Base-by-base conservation (phyloP, 1,140 invertebrate species). In the Phymorhynchus buccinoides region DNA sequence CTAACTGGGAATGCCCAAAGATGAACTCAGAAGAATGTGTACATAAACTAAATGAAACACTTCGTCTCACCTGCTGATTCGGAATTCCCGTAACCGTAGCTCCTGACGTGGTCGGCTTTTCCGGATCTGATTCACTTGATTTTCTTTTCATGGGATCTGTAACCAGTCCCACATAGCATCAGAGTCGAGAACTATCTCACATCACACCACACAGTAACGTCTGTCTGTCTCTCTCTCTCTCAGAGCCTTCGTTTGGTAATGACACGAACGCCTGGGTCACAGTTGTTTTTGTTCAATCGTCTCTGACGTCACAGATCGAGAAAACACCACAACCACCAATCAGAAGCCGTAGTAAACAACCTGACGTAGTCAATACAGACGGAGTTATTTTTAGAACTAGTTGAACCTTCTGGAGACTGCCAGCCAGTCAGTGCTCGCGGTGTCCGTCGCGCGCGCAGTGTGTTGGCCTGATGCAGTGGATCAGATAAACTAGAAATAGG, bases 141-240 rank as follows among this genome's bases (percentile, higher is more conserved):
- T 41, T 71, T 56, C 66, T 83, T 83, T 83, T 83, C 81, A 83
- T 83, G 41, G 32, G 66, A 66, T 71, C 81, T 73, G 81, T 30
- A 71, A 62, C 30, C 41, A 79, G 41, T 52, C 32, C 77, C 77
- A 79, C 30, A 4, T 52, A 52, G 4, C 39, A 16, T 78, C 22
- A 44, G 42, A 41, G 27, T 41, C 27, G 30, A 35, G 30, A 71
- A 37, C 75, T 42, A 42, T 16, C 30, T n/a, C 22, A n/a, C 22
- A 78, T 32, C 42, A 78, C 75, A 44, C 18, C 3, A 42, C 75
- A 42, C 42, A 75, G 7, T 14, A 35, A 41, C 35, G 37, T 48
- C 1, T 44, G 30, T 35, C 42, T 12, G 12, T 4, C 44, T 48
- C 1, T 44, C 7, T 35, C 42, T 12, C 16, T 4, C 44, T 32